Evolutionary conservation across 2,888 invertebrate species (phyloP).

Genomic region (Frankliniella fusca): DNA sequence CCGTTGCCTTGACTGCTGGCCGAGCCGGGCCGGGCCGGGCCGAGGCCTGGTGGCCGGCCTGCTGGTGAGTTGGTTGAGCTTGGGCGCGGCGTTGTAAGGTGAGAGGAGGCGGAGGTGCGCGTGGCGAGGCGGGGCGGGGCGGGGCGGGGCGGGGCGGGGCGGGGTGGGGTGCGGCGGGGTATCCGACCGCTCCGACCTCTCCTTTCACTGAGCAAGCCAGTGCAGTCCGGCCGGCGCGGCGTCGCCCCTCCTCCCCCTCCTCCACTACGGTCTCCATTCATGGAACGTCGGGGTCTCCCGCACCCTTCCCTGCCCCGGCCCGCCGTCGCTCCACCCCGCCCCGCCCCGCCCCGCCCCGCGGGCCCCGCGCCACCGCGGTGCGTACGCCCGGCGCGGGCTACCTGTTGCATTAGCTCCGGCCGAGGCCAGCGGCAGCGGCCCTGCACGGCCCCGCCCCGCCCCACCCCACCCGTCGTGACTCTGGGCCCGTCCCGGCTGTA

Average conservation of each 20-base stretch:
- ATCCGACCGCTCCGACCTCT: slow-evolving; percentile 3
- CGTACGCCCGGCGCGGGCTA: slow-evolving; percentile 4
- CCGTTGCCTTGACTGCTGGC: not conserved
- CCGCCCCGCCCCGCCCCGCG: not conserved
- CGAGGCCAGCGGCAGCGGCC: not conserved
- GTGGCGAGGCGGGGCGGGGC: not conserved
- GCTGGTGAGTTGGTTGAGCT: no score
- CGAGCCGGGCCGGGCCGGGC: no score
- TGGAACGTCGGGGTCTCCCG: slow-evolving; percentile 9
- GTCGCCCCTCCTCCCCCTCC: not conserved
- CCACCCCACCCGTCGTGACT: not conserved
- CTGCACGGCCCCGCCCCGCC: not conserved
- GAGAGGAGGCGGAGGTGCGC: no score
- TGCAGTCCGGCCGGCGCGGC: not conserved
- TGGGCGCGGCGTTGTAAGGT: no score
- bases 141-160: not conserved
- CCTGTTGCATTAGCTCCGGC: slow-evolving; percentile 5
- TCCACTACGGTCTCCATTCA: slow-evolving; percentile 14
- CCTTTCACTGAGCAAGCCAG: slow-evolving; percentile 19
- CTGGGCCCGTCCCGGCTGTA: not conserved
- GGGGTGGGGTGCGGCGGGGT: not conserved
- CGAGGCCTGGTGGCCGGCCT: no score
- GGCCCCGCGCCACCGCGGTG: not conserved
- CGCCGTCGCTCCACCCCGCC: not conserved
- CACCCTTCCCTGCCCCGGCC: not conserved